Base-by-base conservation (phyloP, 2,113 vertebrate species). In the Conger conger region DNA sequence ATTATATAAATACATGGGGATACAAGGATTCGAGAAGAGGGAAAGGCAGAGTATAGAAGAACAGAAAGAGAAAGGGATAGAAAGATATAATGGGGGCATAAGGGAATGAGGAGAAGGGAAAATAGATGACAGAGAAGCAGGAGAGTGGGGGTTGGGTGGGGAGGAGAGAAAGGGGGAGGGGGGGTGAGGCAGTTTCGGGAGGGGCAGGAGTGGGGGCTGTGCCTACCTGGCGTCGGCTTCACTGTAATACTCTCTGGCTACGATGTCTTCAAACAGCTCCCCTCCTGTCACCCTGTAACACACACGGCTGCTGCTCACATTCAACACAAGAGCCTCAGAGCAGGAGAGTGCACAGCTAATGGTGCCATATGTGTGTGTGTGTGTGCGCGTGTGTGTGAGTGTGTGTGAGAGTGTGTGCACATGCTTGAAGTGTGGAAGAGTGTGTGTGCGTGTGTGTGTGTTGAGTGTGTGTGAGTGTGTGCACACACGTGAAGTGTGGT, bases 221-320 rank as follows among this genome's bases (percentile, higher is more conserved):
- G 23, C 89, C 92, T 94, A 96, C 95, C 95, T 95, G 92, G 94
- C 95, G 15, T 95, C 94, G 73, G 94, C 94, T 87, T 95, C 95
- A 81, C 94, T 95, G 93, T 95, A 95, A 92, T 95, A 95, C 82
- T 95, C 95, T 88, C 94, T 89, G 1, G 94, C 94, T 84, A 95
- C 95, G 0, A 96, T 96, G 78, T 96, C 94, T 87, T 96, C 94
- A 40, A 96, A 95, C 87, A 96, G 88, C 86, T 95, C 95, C 27
- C 95, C 95, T 50, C 95, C 95, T 63, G 95, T 95, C 87, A 96
- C 95, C 86, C 95, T 96, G 89, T 82, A 81, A 79, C 42, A 89
- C 18, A 81, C 8, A 27, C 18, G 27, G 57, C 18, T 23, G 23
- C 81, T 86, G 11, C 15, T 50, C 76, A 80, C 18, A 35, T 35